A percentile compares a stretch with the other conserved stretches of the same genome.
Evolutionary conservation across 2,797 vertebrate genomes (phyloP).

Genomic region (Pantherophis vulpinus): DNA sequence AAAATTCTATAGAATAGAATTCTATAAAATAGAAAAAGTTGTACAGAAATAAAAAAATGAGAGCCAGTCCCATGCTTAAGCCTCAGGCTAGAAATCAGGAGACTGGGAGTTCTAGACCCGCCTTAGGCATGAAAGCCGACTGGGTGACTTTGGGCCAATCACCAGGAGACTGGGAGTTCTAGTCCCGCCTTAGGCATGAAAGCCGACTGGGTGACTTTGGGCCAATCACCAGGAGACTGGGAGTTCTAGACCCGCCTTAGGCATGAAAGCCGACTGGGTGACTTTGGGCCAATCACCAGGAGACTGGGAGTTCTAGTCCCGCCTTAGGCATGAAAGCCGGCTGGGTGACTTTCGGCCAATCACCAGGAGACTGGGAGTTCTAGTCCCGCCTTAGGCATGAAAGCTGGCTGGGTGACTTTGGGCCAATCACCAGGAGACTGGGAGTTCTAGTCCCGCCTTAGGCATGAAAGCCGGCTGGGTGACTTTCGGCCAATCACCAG

Average conservation of each 20-base stretch:
- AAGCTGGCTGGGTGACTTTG: background rate
- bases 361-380: too few relatives aligned
- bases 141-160: too few relatives aligned
- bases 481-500: background rate
- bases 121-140: too few relatives aligned
- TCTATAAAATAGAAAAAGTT: too few relatives aligned
- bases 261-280: too few relatives aligned
- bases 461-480: background rate
- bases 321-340: background rate
- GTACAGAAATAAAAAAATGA: background rate
- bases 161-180: background rate
- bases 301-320: background rate
- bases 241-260: background rate
- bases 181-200: background rate
- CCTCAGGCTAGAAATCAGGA: background rate
- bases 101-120: too few relatives aligned
- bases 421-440: too few relatives aligned
- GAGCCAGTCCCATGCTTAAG: background rate
- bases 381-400: background rate
- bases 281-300: background rate
- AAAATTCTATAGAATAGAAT: background rate
- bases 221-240: too few relatives aligned
- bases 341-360: too few relatives aligned
- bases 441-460: background rate
- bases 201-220: background rate